Evolutionary conservation across 2,888 invertebrate species (phyloP).

Genomic region (Lithophane semibrunnea): DNA sequence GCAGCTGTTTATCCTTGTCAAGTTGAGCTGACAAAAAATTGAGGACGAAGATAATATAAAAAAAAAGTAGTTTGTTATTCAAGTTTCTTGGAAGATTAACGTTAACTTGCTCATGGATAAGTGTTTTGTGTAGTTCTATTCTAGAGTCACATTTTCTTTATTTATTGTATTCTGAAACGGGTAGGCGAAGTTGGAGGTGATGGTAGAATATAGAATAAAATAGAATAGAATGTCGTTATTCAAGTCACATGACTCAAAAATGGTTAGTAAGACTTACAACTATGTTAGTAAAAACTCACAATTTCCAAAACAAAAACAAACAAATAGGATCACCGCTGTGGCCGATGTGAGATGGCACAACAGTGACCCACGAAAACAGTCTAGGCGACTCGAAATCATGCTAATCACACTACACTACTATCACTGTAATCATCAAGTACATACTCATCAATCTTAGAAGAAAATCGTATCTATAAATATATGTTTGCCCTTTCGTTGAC

Average conservation of each 20-base stretch:
- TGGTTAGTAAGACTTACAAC: no score
- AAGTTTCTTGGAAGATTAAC: slow-evolving; percentile 65
- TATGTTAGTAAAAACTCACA: no score
- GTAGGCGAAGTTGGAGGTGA: slow-evolving; percentile 34
- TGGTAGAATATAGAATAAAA: neutral
- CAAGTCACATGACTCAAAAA: no score
- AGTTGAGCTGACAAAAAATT: slow-evolving; percentile 61
- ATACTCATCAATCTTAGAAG: neutral
- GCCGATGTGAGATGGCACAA: no score
- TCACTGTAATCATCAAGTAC: no score
- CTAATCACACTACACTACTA: no score
- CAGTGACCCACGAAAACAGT: no score
- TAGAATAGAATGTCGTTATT: no score
- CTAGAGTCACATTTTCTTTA: slow-evolving; percentile 53
- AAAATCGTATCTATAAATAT: neutral
- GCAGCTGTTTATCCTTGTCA: slow-evolving; percentile 65
- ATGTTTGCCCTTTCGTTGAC: neutral
- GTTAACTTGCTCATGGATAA: slow-evolving; percentile 58
- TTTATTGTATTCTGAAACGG: slow-evolving; percentile 40
- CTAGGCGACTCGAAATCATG: no score
- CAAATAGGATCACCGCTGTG: no score
- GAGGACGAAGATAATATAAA: slow-evolving; percentile 39
- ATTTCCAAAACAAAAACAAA: no score
- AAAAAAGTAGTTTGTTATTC: slow-evolving; percentile 67
- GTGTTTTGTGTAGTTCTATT: slow-evolving; percentile 56